Evolutionary conservation across 2,113 vertebrate genomes (phyloP).

Genomic region (Taurulus bubalis): DNA sequence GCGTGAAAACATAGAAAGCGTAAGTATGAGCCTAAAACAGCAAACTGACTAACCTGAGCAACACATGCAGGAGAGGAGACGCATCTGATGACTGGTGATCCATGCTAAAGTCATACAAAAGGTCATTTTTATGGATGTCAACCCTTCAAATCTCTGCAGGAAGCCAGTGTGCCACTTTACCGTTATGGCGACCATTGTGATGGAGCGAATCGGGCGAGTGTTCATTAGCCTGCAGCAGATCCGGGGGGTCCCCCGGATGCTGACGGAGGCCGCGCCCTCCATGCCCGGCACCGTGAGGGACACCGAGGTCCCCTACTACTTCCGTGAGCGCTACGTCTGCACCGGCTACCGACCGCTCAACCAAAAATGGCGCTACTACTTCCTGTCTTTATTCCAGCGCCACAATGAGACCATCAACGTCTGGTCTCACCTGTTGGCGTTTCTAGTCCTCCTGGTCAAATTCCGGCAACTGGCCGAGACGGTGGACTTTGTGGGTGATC

Average conservation of each 20-base stretch:
- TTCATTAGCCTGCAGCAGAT: conserved; percentile 83
- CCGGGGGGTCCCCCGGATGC: conserved; percentile 75
- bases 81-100: not conserved
- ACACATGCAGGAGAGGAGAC: not conserved
- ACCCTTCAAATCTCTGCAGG: conserved; percentile 21
- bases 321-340: conserved; percentile 88
- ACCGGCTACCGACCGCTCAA: conserved; percentile 87
- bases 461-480: conserved; percentile 75
- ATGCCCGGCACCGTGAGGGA: conserved; percentile 84
- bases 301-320: conserved; percentile 86
- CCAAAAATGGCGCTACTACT: conserved; percentile 90
- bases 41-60: not conserved
- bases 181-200: conserved; percentile 83
- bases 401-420: conserved; percentile 94
- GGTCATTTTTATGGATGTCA: not conserved
- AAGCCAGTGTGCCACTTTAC: not conserved
- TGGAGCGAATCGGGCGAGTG: conserved; percentile 84
- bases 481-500: conserved; percentile 86
- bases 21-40: not conserved
- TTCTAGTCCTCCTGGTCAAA: conserved; percentile 83
- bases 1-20: not conserved
- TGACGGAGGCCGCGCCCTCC: conserved; percentile 70
- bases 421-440: conserved; percentile 90
- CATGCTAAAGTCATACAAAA: not conserved
- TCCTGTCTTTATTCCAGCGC: conserved; percentile 88